Base-by-base conservation (phyloP, 2,113 vertebrate species). In the Proteles cristata region DNA sequence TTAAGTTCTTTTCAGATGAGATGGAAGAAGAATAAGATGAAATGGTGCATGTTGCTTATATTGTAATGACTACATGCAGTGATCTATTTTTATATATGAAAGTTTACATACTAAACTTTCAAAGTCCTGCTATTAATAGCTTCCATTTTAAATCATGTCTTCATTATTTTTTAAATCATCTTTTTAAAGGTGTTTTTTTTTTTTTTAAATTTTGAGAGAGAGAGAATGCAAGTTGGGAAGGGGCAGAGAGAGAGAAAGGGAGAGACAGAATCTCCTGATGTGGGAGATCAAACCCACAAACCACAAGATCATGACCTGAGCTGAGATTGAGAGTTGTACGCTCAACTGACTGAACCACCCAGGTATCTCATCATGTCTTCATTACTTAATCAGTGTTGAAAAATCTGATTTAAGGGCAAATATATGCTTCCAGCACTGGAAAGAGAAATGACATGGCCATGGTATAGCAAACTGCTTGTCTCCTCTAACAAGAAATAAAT, bases 401-500 rank as follows among this genome's bases (percentile, higher is more conserved):
- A 86, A 90, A 91, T 45, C 63, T 55, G 12, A 1, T 63, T 84
- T 91, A 74, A n/a, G 12, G 31, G 25, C 11, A 93, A 90, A 31
- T 93, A 53, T 35, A 61, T 90, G 11, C 23, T 65, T 50, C 81
- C 14, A 25, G 14, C 21, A 33, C 61, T 28, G 74, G 63, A 84
- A 85, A 53, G 43, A 88, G 53, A 93, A 55, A 63, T 74, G 10
- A 17, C 23, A 48, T 63, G 23, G 50, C 45, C 15, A 33, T 6
- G 14, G 2, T 35, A 26, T 76, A 83, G 96, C 90, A 90, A 94
- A 97, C 79, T 87, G 71, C 92, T 12, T 97, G 58, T 94, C 79
- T 97, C 93, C 74, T 96, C 21, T 92, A 58, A 95, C 83, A 97
- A 96, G 79, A 87, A 87, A 95, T 80, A 43, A 93, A 82, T 66